A percentile compares a stretch with the other conserved stretches of the same genome.
phyloP scores from a whole-genome alignment of 2,113 vertebrate genomes.

The Leucopternis melanops region DNA sequence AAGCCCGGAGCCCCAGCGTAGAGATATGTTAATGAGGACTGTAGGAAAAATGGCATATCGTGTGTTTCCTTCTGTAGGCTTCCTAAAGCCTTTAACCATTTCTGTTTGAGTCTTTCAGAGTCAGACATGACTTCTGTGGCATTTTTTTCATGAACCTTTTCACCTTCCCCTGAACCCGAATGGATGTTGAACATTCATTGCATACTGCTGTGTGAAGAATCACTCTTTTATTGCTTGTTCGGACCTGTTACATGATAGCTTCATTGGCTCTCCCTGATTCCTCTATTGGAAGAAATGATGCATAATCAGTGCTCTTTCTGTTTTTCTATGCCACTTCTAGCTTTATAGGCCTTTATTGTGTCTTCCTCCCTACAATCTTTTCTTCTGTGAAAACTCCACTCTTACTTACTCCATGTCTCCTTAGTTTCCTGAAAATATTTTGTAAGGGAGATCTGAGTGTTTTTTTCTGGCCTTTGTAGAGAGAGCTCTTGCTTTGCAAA shows the following conservation, averaged over 20 bases:
- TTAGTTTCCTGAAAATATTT: not conserved
- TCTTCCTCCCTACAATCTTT: not conserved
- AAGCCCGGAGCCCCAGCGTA: too few species aligned
- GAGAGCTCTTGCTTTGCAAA: not conserved
- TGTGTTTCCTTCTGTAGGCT: not conserved
- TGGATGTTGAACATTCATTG: not conserved
- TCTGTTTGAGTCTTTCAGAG: not conserved
- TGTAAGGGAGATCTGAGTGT: not conserved
- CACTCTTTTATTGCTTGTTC: not conserved
- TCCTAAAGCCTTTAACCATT: not conserved
- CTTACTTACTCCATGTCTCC: not conserved
- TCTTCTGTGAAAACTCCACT: not conserved
- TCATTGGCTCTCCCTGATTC: not conserved
- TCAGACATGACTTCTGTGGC: not conserved
- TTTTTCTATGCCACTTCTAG: not conserved
- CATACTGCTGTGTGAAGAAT: not conserved
- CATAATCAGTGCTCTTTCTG: not conserved
- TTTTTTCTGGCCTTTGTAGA: not conserved
- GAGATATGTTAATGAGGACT: rapidly evolving
- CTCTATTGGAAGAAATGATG: not conserved
- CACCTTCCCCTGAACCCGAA: not conserved
- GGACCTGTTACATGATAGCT: not conserved
- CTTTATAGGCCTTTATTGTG: not conserved
- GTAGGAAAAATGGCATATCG: not conserved
- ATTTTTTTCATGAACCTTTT: not conserved